Evolutionary conservation across 2,888 invertebrate genomes (phyloP).

Genomic region (Pachymerium ferrugineum): DNA sequence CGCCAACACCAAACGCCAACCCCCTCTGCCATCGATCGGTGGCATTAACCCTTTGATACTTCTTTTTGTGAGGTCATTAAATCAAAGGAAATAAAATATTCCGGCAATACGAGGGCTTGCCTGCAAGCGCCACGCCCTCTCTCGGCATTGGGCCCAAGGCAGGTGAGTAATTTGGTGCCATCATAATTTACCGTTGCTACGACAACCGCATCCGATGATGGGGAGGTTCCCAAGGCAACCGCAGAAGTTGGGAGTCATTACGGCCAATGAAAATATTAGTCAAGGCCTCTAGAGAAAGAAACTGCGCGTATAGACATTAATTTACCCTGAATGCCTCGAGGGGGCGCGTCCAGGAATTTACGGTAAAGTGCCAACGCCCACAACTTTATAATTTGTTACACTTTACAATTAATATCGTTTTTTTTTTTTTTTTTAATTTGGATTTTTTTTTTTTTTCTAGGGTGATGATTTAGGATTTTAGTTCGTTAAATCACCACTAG

Average conservation of each 20-base stretch:
- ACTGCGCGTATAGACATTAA: background rate
- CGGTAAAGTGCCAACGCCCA: constrained; percentile 8
- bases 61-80: too few species aligned
- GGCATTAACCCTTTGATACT: background rate
- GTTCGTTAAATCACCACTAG: too few species aligned
- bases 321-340: background rate
- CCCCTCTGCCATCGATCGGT: background rate
- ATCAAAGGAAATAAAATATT: background rate
- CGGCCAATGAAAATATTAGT: constrained; percentile 13
- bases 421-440: too few species aligned
- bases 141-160: background rate
- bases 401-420: background rate
- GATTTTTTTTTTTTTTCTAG: too few species aligned
- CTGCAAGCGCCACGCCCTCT: background rate
- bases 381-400: background rate
- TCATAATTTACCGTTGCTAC: background rate
- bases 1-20: background rate
- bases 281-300: constrained; percentile 3
- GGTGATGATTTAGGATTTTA: too few species aligned
- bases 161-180: background rate
- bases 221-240: constrained; percentile 8
- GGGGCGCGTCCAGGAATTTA: background rate
- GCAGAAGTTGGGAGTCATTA: constrained; percentile 13
- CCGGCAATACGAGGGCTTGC: background rate
- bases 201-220: constrained; percentile 8